Evolutionary conservation across 1,140 invertebrate genomes (phyloP).

Genomic region (Plodia interpunctella): DNA sequence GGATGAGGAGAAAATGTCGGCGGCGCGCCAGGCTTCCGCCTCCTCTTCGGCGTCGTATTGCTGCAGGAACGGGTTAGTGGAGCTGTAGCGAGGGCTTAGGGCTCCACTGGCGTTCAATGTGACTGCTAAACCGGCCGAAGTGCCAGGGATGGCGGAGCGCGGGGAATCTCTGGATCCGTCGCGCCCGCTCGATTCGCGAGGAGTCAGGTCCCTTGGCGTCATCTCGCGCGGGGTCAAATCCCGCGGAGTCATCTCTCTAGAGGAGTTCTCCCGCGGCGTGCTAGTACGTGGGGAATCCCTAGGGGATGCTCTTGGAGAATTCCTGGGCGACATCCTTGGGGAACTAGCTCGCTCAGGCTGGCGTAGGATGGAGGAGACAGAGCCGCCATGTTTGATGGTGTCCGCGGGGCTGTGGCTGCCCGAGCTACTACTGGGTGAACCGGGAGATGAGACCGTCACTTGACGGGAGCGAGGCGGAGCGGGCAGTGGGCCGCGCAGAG

Average conservation of each 20-base stretch:
- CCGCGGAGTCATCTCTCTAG: slow-evolving; percentile 41
- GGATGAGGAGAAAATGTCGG: slow-evolving; percentile 67
- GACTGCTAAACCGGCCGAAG: slow-evolving; percentile 78
- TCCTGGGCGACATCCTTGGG: slow-evolving; percentile 32
- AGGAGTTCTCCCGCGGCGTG: slow-evolving; percentile 54
- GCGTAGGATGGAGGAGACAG: slow-evolving; percentile 69
- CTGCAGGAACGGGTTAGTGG: slow-evolving; percentile 80
- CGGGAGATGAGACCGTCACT: slow-evolving; percentile 86
- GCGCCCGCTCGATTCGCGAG: slow-evolving; percentile 39
- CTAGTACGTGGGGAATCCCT: slow-evolving; percentile 57
- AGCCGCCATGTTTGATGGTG: slow-evolving; percentile 80
- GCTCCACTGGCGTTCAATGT: slow-evolving; percentile 74
- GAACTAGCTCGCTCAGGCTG: slow-evolving; percentile 53
- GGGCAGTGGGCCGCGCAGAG: slow-evolving; percentile 72
- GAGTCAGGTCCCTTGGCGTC: slow-evolving; percentile 38
- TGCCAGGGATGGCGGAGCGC: slow-evolving; percentile 75
- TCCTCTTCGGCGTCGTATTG: slow-evolving; percentile 75
- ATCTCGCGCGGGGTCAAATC: slow-evolving; percentile 38
- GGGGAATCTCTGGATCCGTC: slow-evolving; percentile 53
- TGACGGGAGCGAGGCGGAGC: slow-evolving; percentile 76
- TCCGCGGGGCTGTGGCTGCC: slow-evolving; percentile 82
- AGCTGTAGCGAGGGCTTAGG: slow-evolving; percentile 69
- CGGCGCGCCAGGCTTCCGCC: slow-evolving; percentile 66
- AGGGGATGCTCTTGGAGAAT: slow-evolving; percentile 46
- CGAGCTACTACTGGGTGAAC: slow-evolving; percentile 83